Base-by-base conservation (phyloP, 2,797 vertebrate species). In the Leptatherina wallacei region DNA sequence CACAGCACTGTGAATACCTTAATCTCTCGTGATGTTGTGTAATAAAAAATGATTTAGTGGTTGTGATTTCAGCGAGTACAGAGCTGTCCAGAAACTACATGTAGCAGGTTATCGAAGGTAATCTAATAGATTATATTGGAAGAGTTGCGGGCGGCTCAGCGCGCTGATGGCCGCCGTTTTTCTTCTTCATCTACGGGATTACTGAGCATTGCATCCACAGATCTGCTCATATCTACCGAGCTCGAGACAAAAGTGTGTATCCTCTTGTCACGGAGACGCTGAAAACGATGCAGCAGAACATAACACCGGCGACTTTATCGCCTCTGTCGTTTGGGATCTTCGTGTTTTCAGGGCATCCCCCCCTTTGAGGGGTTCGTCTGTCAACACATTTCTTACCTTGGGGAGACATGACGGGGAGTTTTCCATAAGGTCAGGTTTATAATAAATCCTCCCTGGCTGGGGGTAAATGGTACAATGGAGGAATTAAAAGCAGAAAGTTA, bases 1-100 rank as follows among this genome's bases (percentile, higher is more conserved):
- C 88, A 84, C 86, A 90, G 82, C 92, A 89, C 93, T 91, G 92
- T 94, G 92, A 80, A 85, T 87, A 90, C 79, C 74, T 81, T 92
- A 73, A 80, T 82, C 81, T 87, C 61, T 35, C 56, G 18, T 75
- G 84, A 81, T 70, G 13, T 4, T 22, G 12, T 32, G 44, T 35
- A 42, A 56, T 22, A 60, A 32, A 55, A 27, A 40, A 58, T 66
- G 61, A 70, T 79, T 64, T 32, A 58, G n/a, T 54, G 56, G 69
- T 36, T 66, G 14, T 36, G 27, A 54, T 66, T n/a, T 63, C 71
- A 66, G 20, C 44, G 57, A 68, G 32, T 72, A 67, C 1, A 55
- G 35, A 62, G 52, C 61, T n/a, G 27, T 77, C 32, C 24, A 42
- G 70, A 67, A 60, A 65, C 51, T 20, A 67, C 77, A 72, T 77